phyloP scores from a whole-genome alignment of 35 echinoderm and acorn worm species.

The Heliocidaris erythrogramma region DNA sequence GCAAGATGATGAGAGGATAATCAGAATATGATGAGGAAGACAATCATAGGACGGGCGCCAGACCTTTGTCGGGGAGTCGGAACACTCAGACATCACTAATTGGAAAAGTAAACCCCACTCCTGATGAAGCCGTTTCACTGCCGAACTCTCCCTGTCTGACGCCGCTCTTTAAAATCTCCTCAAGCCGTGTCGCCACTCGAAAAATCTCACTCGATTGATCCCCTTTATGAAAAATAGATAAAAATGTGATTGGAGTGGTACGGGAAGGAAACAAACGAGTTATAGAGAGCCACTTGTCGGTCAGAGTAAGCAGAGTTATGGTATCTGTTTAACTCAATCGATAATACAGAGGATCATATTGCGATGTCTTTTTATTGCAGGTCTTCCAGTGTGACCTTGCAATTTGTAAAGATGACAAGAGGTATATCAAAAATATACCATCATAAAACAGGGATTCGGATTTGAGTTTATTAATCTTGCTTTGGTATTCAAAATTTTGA shows the following conservation, averaged over 20 bases:
- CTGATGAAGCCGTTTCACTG: constrained; percentile 27
- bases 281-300: background rate
- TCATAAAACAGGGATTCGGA: too few species aligned
- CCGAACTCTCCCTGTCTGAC: constrained; percentile 17
- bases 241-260: background rate
- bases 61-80: constrained; percentile 3
- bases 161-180: constrained; percentile 27
- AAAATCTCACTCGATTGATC: background rate
- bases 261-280: background rate
- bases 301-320: background rate
- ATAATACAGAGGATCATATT: background rate
- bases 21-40: constrained; percentile 35
- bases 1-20: constrained; percentile 44
- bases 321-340: background rate
- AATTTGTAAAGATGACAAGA: background rate
- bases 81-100: constrained; percentile 48
- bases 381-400: constrained; percentile 29
- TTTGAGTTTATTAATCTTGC: too few species aligned
- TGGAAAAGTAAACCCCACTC: constrained; percentile 27
- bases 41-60: constrained; percentile 29
- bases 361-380: background rate
- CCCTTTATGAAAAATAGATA: background rate
- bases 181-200: background rate
- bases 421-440: too few species aligned
- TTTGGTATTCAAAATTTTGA: too few species aligned